Percentiles rank a stretch among this genome's conserved stretches.
These are phyloP conservation scores for Microcaecilia unicolor DNA, from an alignment of 2,797 vertebrate species.

Conservation along the genomic window DNA sequence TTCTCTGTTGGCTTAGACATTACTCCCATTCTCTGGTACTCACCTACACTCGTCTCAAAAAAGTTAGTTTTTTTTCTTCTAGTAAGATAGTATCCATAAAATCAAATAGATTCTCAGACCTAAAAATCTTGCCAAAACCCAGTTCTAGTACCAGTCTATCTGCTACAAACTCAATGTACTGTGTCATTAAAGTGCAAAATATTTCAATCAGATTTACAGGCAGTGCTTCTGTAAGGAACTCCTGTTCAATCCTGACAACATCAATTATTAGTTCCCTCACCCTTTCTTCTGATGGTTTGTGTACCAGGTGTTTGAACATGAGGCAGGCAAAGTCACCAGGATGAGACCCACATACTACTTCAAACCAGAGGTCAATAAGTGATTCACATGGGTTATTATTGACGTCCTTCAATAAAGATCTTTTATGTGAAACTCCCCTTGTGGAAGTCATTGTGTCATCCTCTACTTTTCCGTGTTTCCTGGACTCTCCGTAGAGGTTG, in stretches of 20 bases:
- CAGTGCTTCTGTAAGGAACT: conserved; percentile 84
- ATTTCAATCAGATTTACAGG: conserved; percentile 93
- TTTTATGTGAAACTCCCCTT: too few relatives aligned
- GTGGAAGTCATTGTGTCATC: too few relatives aligned
- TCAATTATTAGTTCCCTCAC: conserved; percentile 70
- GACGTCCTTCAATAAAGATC: too few relatives aligned
- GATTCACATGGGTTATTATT: too few relatives aligned
- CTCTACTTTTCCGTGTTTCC: too few relatives aligned
- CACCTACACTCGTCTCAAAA: conserved; percentile 93
- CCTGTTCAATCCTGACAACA: conserved; percentile 88
- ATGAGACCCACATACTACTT: too few relatives aligned
- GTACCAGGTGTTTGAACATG: conserved; percentile 89
- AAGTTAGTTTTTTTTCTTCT: conserved; percentile 97
- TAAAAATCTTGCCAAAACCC: conserved; percentile 83
- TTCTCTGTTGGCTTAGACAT: conserved; percentile 80
- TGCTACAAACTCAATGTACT: conserved; percentile 91
- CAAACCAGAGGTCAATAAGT: too few relatives aligned
- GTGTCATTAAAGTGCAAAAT: conserved; percentile 89
- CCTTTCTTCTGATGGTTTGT: conserved; percentile 67
- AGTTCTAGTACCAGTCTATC: conserved; percentile 87
- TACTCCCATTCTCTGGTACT: conserved; percentile 95
- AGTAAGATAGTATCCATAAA: conserved; percentile 98
- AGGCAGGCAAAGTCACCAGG: conserved; percentile 94
- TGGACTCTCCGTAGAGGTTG: too few relatives aligned
- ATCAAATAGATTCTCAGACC: conserved; percentile 88